Base-by-base conservation (phyloP, 2,797 vertebrate species). In the Dendrocincla fuliginosa region DNA sequence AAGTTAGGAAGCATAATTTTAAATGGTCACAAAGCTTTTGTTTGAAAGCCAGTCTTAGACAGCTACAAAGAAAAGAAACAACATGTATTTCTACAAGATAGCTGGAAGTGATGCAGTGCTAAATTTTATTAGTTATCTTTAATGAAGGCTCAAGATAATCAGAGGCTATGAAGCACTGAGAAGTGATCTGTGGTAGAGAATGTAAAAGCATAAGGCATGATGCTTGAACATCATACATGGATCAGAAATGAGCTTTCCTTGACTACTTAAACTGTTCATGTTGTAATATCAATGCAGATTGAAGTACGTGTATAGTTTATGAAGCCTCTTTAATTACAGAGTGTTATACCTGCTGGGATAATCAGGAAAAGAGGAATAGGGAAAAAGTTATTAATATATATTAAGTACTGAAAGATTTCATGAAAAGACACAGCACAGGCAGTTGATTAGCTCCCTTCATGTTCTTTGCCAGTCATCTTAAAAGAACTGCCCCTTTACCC, bases 401-500 rank as follows among this genome's bases (percentile, higher is more conserved):
- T 4, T 24, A 56, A 92, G 1, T 75, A 11, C 53, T 84, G 17
- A 63, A 74, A 71, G 7, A 52, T 63, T 84, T 78, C 15, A 6
- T 81, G 9, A 37, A 47, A 76, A 93, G 41, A 24, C 4, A 25
- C 15, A 23, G 41, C 20, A 23, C 27, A 57, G 27, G 4, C 13
- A 30, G 2, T 63, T 93, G 59, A 25, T 50, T 53, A 73, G 30
- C 27, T 89, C 4, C 32, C 32, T 84, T 69, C 1, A 10, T 41
- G 49, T 35, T 41, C 44, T 79, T 88, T 35, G 23, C 30, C 67
- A 59, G 47, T 87, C 8, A 52, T 63, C 25, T 56, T 44, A 37
- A 63, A 65, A 63, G 35, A n/a, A 12, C 0, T 9, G 37, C 8
- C 10, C 8, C 4, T 4, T 5, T 6, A 5, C 2, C 0, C 0